Conservation (phyloP, 2,113 vertebrate genomes). For the Indicator maculatus region DNA sequence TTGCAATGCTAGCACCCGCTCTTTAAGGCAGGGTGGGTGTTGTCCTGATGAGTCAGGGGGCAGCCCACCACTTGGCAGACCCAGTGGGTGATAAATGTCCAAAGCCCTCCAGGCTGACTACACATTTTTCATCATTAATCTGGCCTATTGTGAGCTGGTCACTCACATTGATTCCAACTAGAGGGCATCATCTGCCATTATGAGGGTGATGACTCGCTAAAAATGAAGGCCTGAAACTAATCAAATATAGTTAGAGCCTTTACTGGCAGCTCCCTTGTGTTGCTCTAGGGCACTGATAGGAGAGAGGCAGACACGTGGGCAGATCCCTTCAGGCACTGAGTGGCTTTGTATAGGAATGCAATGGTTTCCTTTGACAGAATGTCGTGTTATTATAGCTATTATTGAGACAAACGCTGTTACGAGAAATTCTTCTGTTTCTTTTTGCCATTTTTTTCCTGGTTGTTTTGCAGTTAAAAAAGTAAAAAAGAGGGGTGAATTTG, state of each 20-base stretch:
- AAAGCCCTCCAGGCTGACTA: slow-evolving; percentile 84
- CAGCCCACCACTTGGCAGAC: slow-evolving; percentile 80
- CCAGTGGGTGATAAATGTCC: slow-evolving; percentile 91
- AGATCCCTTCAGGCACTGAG: slow-evolving; percentile 18
- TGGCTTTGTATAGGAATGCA: slow-evolving; percentile 64
- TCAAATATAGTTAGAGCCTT: slow-evolving; percentile 74
- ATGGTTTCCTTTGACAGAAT: slow-evolving; percentile 1
- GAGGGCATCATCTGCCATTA: slow-evolving; percentile 87
- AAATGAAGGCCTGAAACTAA: slow-evolving; percentile 81
- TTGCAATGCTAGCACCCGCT: not conserved
- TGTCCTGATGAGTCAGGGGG: slow-evolving; percentile 74
- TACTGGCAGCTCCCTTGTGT: slow-evolving; percentile 62
- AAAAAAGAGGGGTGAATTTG: not conserved
- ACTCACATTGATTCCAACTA: slow-evolving; percentile 89
- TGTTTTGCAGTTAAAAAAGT: not conserved
- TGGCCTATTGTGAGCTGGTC: slow-evolving; percentile 88
- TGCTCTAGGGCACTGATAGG: slow-evolving; percentile 33
- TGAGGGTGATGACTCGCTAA: slow-evolving; percentile 82
- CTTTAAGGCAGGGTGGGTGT: slow-evolving; percentile 61
- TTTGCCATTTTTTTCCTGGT: not conserved
- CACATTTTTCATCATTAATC: slow-evolving; percentile 99
- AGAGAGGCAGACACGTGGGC: slow-evolving; percentile 22
- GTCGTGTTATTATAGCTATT: not conserved
- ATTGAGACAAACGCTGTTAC: not conserved
- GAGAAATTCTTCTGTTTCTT: not conserved